A percentile compares a stretch with the other conserved stretches of the same genome.
These are phyloP conservation scores for Ophraella communa DNA, from an alignment of 2,888 invertebrate genomes.

Conservation along the genomic window DNA sequence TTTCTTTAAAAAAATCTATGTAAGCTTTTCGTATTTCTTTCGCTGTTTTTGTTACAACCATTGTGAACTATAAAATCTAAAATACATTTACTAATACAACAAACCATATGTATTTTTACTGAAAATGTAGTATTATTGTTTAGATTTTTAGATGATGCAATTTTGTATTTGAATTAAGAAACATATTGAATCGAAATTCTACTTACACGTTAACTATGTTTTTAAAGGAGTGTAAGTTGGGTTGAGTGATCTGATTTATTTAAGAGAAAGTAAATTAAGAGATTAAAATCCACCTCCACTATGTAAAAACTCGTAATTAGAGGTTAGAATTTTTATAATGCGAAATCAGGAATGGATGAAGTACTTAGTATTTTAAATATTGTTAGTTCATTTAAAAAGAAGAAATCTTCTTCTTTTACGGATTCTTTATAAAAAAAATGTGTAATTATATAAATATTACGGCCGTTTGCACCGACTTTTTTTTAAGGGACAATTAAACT, in stretches of 20 bases:
- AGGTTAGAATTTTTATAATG: background rate
- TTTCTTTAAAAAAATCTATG: constrained; percentile 88
- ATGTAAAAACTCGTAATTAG: background rate
- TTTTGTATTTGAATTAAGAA: background rate
- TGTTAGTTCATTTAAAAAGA: too few relatives aligned
- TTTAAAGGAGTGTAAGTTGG: background rate
- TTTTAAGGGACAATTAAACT: too few relatives aligned
- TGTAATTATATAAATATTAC: background rate
- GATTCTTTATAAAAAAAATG: background rate
- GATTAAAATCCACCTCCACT: background rate
- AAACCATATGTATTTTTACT: too few relatives aligned
- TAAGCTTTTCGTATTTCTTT: constrained; percentile 84
- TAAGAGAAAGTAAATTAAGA: background rate
- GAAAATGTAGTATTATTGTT: too few relatives aligned
- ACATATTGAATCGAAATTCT: background rate
- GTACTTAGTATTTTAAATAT: too few relatives aligned
- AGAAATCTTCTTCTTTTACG: background rate
- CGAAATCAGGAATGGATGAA: too few relatives aligned
- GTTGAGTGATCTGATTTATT: background rate
- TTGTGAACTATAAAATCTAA: constrained; percentile 12
- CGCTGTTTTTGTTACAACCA: constrained; percentile 64
- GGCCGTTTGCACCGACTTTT: too few relatives aligned
- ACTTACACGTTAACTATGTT: background rate
- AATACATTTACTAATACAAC: background rate
- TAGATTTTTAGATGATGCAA: constrained; percentile 1